Evolutionary conservation across 2,888 invertebrate species (phyloP).

Genomic region (Morinoia aosen): DNA sequence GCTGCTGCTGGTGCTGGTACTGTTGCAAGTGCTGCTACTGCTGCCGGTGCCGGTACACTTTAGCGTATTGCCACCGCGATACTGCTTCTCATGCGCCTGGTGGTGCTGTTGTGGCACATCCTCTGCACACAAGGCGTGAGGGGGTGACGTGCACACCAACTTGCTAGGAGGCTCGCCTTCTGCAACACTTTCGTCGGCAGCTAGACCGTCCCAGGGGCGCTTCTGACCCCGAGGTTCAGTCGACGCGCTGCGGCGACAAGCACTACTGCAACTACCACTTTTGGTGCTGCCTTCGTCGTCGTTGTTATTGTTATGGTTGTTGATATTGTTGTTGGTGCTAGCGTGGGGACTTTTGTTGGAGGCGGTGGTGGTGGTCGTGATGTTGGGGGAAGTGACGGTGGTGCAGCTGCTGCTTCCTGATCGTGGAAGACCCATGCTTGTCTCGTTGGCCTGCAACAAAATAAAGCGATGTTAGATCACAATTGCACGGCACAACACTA

Average conservation of each 20-base stretch:
- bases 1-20: not conserved
- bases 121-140: slow-evolving; percentile 67
- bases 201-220: slow-evolving; percentile 63
- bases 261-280: slow-evolving; percentile 17
- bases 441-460: slow-evolving; percentile 63
- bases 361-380: slow-evolving; percentile 14
- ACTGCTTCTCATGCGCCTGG: slow-evolving; percentile 53
- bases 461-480: slow-evolving; percentile 48
- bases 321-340: not conserved
- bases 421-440: slow-evolving; percentile 67
- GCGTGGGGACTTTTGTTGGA: not conserved
- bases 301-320: slow-evolving; percentile 28
- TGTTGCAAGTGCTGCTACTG: not conserved
- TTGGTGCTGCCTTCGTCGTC: slow-evolving; percentile 29
- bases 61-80: not conserved
- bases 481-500: not conserved
- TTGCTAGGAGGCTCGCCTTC: slow-evolving; percentile 62
- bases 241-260: not conserved
- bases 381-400: slow-evolving; percentile 32
- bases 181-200: slow-evolving; percentile 57
- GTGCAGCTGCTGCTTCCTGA: slow-evolving; percentile 54
- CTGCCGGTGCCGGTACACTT: not conserved
- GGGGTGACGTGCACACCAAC: slow-evolving; percentile 66
- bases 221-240: slow-evolving; percentile 58
- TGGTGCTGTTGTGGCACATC: slow-evolving; percentile 63